Evolutionary conservation across 23 tunicate species (phyloP), one percentile per base, ranked within the genome.

Genomic region (Phallusia fumigata): DNA sequence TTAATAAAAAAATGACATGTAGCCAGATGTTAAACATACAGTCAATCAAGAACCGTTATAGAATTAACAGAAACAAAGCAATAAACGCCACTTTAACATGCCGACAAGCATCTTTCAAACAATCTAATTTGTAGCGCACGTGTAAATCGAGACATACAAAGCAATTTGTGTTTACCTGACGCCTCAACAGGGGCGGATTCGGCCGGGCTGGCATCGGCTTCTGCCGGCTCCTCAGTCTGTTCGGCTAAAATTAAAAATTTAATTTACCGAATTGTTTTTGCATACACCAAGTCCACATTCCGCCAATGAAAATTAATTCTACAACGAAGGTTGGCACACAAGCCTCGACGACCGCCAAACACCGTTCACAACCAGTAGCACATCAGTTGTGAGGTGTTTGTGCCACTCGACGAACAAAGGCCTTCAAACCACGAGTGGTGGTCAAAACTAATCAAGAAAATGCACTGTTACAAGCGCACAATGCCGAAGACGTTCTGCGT

Each of bases 391-490:
- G 69, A 58, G 69, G 69, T 58, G 69, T 58, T 58, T 22, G 28
- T 6, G 69, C 28, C 69, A 58, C 69, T 58, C 28, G 5, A 13
- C 69, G 69, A 16, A 58, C 69, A 58, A 58, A 58, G 13, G 69
- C 28, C 69, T 22, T 22, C 28, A 16, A 21, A 24, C 28, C 69
- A 24, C 16, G 16, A 58, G 69, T 58, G 69, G 28, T 58, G 69
- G 69, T 58, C 69, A 58, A 58, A 58, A 6, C 69, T 58, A 58
- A 58, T 58, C 69, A 58, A 16, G 16, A 58, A 58, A 58, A 13
- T 58, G 69, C 69, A 58, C 69, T 58, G 69, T 58, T 58, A 58
- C 69, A 58, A 58, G 69, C 69, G 69, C 69, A 58, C 69, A 58
- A 58, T 58, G 69, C 69, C 69, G 69, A 58, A 58, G 69, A 58